Percentiles rank a stretch among this genome's conserved stretches.
Conservation (phyloP, 2,888 invertebrate genomes). For the Gymnocheta viridis region DNA sequence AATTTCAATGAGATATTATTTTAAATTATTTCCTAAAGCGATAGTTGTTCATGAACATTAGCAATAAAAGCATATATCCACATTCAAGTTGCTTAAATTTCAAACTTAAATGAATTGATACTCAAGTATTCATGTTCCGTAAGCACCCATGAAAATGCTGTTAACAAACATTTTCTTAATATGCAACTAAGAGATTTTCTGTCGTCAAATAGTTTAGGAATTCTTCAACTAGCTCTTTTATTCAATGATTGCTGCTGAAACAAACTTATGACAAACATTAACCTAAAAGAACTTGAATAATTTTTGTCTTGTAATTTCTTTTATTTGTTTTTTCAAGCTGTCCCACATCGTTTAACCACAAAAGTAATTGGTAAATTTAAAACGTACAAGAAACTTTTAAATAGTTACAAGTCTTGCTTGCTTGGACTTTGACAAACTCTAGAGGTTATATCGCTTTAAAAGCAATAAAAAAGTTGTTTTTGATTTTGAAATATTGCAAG, state of each 20-base stretch:
- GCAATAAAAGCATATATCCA: neutral
- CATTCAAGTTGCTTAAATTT: neutral
- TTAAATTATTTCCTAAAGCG: neutral
- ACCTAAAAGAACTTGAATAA: neutral
- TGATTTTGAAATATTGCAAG: neutral
- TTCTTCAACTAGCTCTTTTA: conserved; percentile 44
- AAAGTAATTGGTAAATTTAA: conserved; percentile 43
- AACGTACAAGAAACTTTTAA: conserved; percentile 38
- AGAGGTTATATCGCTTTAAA: conserved; percentile 27
- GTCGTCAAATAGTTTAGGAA: conserved; percentile 37
- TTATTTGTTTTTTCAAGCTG: neutral
- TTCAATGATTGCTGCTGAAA: neutral
- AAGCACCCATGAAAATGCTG: neutral
- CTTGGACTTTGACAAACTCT: conserved; percentile 34
- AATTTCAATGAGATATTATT: too few species aligned
- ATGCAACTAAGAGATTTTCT: neutral
- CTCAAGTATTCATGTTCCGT: neutral
- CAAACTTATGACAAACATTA: neutral
- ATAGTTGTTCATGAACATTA: neutral
- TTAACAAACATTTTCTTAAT: neutral
- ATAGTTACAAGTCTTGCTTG: conserved; percentile 35
- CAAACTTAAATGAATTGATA: neutral
- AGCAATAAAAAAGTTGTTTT: neutral
- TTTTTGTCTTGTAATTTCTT: neutral
- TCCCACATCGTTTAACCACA: conserved; percentile 7